phyloP scores from a whole-genome alignment of 2,888 invertebrate species.

The Ceratothoa steindachneri region DNA sequence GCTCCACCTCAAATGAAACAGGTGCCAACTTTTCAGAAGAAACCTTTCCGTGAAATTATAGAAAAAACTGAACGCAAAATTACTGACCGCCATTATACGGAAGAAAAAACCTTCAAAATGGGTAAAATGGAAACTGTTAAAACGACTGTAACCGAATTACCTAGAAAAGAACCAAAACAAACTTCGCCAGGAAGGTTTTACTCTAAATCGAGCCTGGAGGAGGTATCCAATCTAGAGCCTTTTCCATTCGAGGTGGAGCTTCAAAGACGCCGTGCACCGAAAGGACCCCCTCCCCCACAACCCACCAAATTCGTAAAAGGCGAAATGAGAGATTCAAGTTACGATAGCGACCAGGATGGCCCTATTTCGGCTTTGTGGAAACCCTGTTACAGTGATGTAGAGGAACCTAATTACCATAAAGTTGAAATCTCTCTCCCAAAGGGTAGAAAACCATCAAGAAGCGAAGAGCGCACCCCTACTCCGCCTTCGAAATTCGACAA shows the following conservation, averaged over 20 bases:
- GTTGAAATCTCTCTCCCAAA: conserved; percentile 53
- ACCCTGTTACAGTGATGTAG: conserved; percentile 60
- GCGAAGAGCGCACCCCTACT: conserved; percentile 33
- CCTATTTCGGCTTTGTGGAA: conserved; percentile 62
- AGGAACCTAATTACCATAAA: conserved; percentile 61
- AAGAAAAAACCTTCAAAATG: conserved; percentile 31
- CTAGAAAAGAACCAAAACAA: background rate
- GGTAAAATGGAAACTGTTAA: conserved; percentile 34
- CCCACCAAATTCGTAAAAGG: conserved; percentile 65
- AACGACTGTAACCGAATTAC: conserved; percentile 31
- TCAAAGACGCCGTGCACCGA: conserved; percentile 51
- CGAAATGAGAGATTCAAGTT: conserved; percentile 66
- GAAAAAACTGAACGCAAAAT: conserved; percentile 41
- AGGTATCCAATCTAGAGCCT: conserved; percentile 56
- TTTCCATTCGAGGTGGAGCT: conserved; percentile 57
- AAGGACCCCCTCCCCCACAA: conserved; percentile 59
- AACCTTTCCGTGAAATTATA: conserved; percentile 40
- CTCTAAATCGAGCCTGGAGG: conserved; percentile 9
- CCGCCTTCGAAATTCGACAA: conserved; percentile 56
- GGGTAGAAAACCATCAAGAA: conserved; percentile 17
- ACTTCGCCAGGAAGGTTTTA: background rate
- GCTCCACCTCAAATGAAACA: conserved; percentile 21
- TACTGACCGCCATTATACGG: conserved; percentile 31
- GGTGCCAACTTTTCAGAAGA: conserved; percentile 26
- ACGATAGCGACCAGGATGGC: conserved; percentile 66